These are phyloP conservation scores for Microcebus tavaratra DNA, from an alignment of 2,113 vertebrate species.

Conservation along the genomic window DNA sequence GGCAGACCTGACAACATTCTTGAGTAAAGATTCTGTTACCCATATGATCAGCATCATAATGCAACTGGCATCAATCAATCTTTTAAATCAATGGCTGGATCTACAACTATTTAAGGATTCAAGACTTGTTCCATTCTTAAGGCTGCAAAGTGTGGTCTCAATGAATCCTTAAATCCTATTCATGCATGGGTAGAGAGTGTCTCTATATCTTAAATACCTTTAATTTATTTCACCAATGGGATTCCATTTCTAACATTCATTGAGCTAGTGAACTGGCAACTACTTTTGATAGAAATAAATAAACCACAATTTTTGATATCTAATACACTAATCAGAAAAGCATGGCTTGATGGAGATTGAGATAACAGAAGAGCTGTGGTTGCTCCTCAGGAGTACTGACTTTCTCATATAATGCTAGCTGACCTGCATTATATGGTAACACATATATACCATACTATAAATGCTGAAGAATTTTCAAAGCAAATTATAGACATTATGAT, in stretches of 20 bases:
- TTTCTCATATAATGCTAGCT: background rate
- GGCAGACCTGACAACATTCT: background rate
- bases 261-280: background rate
- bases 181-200: background rate
- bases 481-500: background rate
- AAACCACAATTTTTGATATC: background rate
- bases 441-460: background rate
- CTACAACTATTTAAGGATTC: background rate
- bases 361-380: background rate
- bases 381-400: background rate
- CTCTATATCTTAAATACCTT: background rate
- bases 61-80: background rate
- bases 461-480: background rate
- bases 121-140: background rate
- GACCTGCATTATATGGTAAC: background rate
- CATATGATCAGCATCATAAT: background rate
- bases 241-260: background rate
- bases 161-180: background rate
- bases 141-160: background rate
- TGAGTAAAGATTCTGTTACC: background rate
- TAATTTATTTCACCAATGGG: background rate
- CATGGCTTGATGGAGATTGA: background rate
- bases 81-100: background rate
- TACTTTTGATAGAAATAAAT: background rate
- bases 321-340: background rate